A percentile compares a stretch with the other conserved stretches of the same genome.
Conservation (phyloP, 2,113 vertebrate genomes). For the Aegotheles bennettii region DNA sequence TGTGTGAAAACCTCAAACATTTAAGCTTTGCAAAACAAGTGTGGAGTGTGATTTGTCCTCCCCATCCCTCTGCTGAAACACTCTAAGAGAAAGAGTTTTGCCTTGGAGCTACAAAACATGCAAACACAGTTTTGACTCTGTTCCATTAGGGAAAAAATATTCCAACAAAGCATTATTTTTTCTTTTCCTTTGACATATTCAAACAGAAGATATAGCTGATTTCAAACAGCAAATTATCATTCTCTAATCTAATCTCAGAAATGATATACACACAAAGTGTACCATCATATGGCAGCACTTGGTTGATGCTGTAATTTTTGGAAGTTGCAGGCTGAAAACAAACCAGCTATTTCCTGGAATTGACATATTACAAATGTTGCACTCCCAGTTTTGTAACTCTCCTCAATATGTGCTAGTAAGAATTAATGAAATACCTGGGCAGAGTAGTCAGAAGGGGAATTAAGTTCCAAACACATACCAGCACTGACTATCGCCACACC, state of each 20-base stretch:
- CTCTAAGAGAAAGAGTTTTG: background rate
- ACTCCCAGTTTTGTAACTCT: conserved; percentile 46
- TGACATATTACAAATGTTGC: background rate
- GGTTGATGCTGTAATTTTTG: background rate
- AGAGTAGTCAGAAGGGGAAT: conserved; percentile 40
- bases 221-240: background rate
- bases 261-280: background rate
- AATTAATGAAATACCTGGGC: conserved; percentile 60
- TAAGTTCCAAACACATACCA: conserved; percentile 22
- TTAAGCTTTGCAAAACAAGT: background rate
- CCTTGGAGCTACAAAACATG: conserved; percentile 44
- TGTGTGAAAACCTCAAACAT: background rate
- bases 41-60: background rate
- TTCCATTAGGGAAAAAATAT: background rate
- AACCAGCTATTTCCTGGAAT: background rate
- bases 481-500: background rate
- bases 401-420: background rate
- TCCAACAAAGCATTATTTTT: background rate
- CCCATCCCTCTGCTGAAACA: background rate
- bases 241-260: background rate
- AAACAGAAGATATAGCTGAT: background rate
- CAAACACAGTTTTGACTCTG: background rate
- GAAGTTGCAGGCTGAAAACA: background rate
- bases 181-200: background rate
- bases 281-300: background rate